Percentiles rank a stretch among this genome's conserved stretches.
These are phyloP conservation scores for Temnothorax ravouxi DNA, from an alignment of 2,888 invertebrate species.

Conservation along the genomic window DNA sequence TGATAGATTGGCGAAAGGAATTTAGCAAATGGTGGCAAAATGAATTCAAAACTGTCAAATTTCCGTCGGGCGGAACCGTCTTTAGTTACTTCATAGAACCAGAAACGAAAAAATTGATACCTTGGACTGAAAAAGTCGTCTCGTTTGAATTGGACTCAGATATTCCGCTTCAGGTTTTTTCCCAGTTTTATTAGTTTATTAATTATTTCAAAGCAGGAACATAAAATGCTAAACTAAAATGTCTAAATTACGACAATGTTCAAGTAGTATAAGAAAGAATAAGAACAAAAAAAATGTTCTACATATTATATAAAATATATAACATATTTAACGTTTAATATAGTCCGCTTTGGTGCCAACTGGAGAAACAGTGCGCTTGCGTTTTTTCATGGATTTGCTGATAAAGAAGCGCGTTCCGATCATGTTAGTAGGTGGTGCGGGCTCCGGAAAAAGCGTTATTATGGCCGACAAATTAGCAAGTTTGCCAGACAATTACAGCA, in stretches of 20 bases:
- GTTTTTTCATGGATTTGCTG: constrained; percentile 95
- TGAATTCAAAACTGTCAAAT: constrained; percentile 96
- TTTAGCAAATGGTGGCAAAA: constrained; percentile 98
- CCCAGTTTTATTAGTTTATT: neutral
- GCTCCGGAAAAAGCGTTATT: constrained; percentile 97
- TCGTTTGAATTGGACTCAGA: constrained; percentile 95
- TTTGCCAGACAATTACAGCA: constrained; percentile 92
- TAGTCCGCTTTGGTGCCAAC: constrained; percentile 95
- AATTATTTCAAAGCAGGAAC: neutral
- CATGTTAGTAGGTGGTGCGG: constrained; percentile 96
- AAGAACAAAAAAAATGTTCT: neutral
- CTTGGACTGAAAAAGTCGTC: constrained; percentile 94
- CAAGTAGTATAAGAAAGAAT: neutral
- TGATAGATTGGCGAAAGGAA: constrained; percentile 96
- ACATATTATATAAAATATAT: neutral
- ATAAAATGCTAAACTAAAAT: neutral
- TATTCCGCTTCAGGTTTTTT: constrained; percentile 92
- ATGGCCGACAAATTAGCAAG: constrained; percentile 93
- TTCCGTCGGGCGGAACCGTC: constrained; percentile 93
- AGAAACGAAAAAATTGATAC: constrained; percentile 94
- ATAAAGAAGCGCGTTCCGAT: constrained; percentile 93
- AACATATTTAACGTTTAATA: neutral
- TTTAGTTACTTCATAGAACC: constrained; percentile 96
- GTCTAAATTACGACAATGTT: neutral
- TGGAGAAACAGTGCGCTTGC: constrained; percentile 94